Evolutionary conservation across 1,140 invertebrate genomes (phyloP).

Genomic region (Meteorus sp.): DNA sequence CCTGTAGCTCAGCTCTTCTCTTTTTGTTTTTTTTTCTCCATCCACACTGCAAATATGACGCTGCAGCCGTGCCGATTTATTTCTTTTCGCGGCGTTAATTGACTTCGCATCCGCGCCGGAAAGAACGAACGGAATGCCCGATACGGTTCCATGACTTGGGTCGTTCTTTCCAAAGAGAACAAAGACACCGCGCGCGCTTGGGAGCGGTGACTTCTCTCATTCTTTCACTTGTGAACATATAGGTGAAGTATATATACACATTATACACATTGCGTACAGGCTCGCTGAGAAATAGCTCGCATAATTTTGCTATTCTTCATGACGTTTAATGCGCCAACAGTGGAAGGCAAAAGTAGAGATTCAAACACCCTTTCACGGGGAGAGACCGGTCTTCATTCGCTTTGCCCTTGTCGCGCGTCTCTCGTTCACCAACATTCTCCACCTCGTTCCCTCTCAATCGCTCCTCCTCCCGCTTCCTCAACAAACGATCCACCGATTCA

Average conservation of each 20-base stretch:
- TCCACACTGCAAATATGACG: constrained; percentile 16
- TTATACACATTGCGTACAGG: too few species aligned
- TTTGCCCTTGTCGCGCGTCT: constrained; percentile 5
- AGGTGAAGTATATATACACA: too few species aligned
- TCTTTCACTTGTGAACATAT: too few species aligned
- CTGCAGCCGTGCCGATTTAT: constrained; percentile 20
- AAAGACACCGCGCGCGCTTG: constrained; percentile 18
- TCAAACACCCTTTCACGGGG: not conserved
- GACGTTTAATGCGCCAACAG: constrained; percentile 38
- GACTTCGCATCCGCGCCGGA: constrained; percentile 28
- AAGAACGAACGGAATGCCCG: constrained; percentile 26
- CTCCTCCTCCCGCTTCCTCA: not conserved
- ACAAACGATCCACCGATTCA: constrained; percentile 36
- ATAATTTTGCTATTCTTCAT: constrained; percentile 46
- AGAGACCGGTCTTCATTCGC: constrained; percentile 14
- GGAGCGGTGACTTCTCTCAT: not conserved
- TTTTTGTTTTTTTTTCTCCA: not conserved
- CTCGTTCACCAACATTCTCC: not conserved
- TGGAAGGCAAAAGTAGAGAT: constrained; percentile 22
- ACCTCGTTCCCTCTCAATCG: not conserved
- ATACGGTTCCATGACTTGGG: constrained; percentile 27
- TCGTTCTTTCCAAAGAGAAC: constrained; percentile 19
- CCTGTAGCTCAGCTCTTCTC: not conserved
- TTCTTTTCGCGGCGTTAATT: constrained; percentile 27
- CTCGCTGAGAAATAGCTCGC: constrained; percentile 23